These are phyloP conservation scores for Pseudoips prasinana DNA, from an alignment of 2,888 invertebrate species.

Conservation along the genomic window DNA sequence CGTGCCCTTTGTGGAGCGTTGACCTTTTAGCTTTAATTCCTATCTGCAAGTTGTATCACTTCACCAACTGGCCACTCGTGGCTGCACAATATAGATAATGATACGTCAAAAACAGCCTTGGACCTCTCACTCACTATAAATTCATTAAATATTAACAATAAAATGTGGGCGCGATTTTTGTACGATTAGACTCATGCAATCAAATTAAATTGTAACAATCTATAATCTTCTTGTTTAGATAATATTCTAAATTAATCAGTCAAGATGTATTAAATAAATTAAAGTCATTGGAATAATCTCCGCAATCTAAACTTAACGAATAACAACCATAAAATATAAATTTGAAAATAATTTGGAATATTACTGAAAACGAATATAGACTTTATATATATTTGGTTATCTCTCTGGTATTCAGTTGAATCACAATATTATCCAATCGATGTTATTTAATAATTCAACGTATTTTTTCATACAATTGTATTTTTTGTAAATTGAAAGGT, in stretches of 20 bases:
- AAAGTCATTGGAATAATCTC: too few relatives aligned
- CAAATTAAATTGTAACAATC: constrained; percentile 33
- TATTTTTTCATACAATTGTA: too few relatives aligned
- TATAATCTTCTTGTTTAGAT: constrained; percentile 11
- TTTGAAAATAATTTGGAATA: too few relatives aligned
- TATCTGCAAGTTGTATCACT: constrained; percentile 58
- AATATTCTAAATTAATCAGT: constrained; percentile 7
- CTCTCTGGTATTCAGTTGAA: too few relatives aligned
- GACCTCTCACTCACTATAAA: constrained; percentile 60
- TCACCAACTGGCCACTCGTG: constrained; percentile 54
- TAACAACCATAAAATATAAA: too few relatives aligned
- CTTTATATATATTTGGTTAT: too few relatives aligned
- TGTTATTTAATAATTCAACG: too few relatives aligned
- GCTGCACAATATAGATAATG: constrained; percentile 52
- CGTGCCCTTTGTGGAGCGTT: constrained; percentile 51
- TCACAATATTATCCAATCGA: too few relatives aligned
- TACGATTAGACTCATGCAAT: constrained; percentile 33
- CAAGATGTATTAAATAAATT: too few relatives aligned
- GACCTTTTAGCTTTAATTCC: constrained; percentile 54
- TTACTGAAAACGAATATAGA: too few relatives aligned
- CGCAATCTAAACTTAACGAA: too few relatives aligned
- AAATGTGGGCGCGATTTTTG: constrained; percentile 38
- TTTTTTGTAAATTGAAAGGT: too few relatives aligned
- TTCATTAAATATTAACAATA: constrained; percentile 50
- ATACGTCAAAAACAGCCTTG: constrained; percentile 56